phyloP scores from a whole-genome alignment of 2,888 invertebrate species.

The Punctoribates punctum region DNA sequence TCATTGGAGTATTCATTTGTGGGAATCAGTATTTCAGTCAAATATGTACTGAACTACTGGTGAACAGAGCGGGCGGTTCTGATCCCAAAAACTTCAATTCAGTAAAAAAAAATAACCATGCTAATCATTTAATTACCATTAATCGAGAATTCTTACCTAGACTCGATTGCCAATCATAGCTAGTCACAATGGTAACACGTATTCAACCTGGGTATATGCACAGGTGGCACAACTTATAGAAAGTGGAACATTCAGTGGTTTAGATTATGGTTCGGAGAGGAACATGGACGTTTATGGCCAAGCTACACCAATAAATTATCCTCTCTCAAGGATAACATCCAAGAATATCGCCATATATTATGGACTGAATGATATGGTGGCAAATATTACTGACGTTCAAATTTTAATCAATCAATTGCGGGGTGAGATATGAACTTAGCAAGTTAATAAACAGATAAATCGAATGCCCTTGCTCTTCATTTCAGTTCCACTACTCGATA shows the following conservation, averaged over 20 bases:
- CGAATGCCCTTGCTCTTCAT: no score
- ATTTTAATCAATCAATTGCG: conserved; percentile 52
- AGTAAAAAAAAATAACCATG: no score
- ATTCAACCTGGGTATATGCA: conserved; percentile 16
- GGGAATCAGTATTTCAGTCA: background rate
- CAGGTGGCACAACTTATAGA: conserved; percentile 64
- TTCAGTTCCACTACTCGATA: conserved; percentile 33
- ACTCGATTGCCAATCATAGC: no score
- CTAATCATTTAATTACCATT: no score
- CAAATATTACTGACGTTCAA: background rate
- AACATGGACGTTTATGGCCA: background rate
- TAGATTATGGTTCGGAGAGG: background rate
- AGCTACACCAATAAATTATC: background rate
- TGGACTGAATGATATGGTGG: conserved; percentile 49
- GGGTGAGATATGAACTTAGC: background rate
- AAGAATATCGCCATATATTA: background rate
- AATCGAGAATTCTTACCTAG: no score
- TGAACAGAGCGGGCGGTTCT: background rate
- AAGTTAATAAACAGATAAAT: no score
- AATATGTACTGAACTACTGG: background rate
- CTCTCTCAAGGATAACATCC: background rate
- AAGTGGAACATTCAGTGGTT: conserved; percentile 49
- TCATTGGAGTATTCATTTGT: background rate
- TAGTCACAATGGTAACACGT: background rate
- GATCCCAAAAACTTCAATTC: no score